Evolutionary conservation across 35 echinoderm and acorn worm species (phyloP), one percentile per base, ranked within the genome.

Genomic region (Anneissia japonica): DNA sequence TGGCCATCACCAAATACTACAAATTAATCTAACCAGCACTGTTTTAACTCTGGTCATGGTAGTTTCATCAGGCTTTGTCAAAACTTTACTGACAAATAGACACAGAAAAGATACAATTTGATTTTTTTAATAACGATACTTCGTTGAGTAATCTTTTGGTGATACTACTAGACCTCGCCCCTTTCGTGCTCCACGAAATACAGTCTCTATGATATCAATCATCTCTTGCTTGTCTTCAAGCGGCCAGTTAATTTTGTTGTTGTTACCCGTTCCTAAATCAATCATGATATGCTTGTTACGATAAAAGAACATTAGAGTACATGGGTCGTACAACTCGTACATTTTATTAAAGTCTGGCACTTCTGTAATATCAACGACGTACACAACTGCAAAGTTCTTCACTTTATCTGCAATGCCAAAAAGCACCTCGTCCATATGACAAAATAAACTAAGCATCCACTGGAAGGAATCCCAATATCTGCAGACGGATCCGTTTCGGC

Each of bases 271-370:
- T 46, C 96, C 96, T 79, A 99, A 88, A 87, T 99, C 96, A 41
- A 99, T 99, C 96, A 99, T 99, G 16, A 99, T 99, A 51, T 99
- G 96, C 74, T 99, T 99, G 84, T 99, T 99, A 34, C 96, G 46
- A 84, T 91, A 99, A 83, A 99, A 99, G 64, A 94, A 99, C 96
- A 99, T 99, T 11, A 82, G 72, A 32, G 96, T 99, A 73, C 96
- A 99, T 21, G 96, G 96, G 36, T 99, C 96, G 87, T 99, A 99
- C 86, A 99, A 84, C 73, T 99, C 96, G 36, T 99, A 99, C 96
- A 99, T 99, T 82, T 99, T 99, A 87, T 99, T 99, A 81, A 99
- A 99, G 74, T 99, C 96, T 0, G 96, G 96, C n/a, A 99, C 96
- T 36, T 97, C 77, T 35, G 93, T 91, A 35, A 99, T 94, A 76